Evolutionary conservation across 2,888 invertebrate species (phyloP), one percentile per base, ranked within the genome.

Genomic region (Platycheirus rosarum): DNA sequence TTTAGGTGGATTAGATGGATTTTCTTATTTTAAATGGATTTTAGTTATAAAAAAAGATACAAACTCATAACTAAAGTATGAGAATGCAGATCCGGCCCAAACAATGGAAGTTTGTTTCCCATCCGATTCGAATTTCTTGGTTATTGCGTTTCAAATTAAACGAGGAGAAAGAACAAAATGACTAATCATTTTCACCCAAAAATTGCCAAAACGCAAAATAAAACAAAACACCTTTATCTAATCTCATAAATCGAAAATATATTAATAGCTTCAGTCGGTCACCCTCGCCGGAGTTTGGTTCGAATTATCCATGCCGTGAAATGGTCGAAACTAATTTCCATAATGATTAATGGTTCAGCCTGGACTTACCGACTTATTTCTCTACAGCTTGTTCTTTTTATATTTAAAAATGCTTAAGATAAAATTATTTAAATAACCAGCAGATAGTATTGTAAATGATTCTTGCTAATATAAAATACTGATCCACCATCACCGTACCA

Each of bases 291-390:
- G 8, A 1, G 29, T 37, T 44, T 20, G 9, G 11, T 49, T 20
- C 46, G 51, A 46, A 55, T 23, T 49, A 62, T 20, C 46, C 42
- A 16, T 11, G 14, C 44, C 44, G 53, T 49, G 29, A 76, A 49
- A 65, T 65, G 44, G 35, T 35, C 20, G 46, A 70, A 70, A 46
- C 57, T 71, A 71, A 77, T 60, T 69, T 69, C 44, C 75, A 60
- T 48, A 70, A 76, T 80, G 80, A 80, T 80, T 69, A 76, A 80
- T 80, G 80, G 51, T 70, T 63, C 48, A 29, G 76, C 70, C 65
- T n/a, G 53, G 16, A 32, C 44, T 35, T 32, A 53, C 53, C 53
- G 66, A 37, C 40, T 42, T 49, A 26, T 57, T 40, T 40, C 40
- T 26, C 16, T 53, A 42, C 9, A 18, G 29, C 44, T 13, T 20